Evolutionary conservation across 2,888 invertebrate genomes (phyloP), one percentile per base, ranked within the genome.

Genomic region (Adelognathus sp.): DNA sequence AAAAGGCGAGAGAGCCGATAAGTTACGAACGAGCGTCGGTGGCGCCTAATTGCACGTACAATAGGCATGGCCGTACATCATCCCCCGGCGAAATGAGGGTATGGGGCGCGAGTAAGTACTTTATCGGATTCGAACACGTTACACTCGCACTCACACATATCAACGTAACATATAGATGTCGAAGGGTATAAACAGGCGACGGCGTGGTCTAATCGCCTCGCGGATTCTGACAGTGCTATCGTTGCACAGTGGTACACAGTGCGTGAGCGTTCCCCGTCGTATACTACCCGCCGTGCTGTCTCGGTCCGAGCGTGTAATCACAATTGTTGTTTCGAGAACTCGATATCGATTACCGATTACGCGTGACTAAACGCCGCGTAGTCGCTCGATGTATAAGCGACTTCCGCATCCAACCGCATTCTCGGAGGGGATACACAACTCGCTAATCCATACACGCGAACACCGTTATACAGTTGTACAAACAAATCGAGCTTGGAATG

Each of bases 311-410:
- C 70, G 78, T 74, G 70, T 70, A 78, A 74, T 78, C 74, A 70
- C 78, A 78, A 78, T 74, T 74, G 78, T 78, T 77, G 67, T 67
- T 69, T 75, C 69, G 79, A 79, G 80, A 80, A 82, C 81, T 82
- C 78, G 76, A 79, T 82, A 83, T 83, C 83, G 83, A 83, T 82
- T 83, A 79, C 80, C 82, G 81, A 83, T 83, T 83, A 81, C 74
- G 75, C 77, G 80, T 75, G 79, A 71, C 79, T 67, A 61, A 80
- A 82, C 67, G 72, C 54, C 64, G 63, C 73, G n/a, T n/a, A n/a
- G n/a, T 67, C 60, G 63, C 44, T 74, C 21, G 39, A 14, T 14
- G 6, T 56, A 74, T 76, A 36, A 31, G 75, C 78, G 79, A 81
- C 81, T 79, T 81, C 18, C n/a, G 67, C 46, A 50, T 21, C 33